phyloP scores from a whole-genome alignment of 2,888 invertebrate species.

The Opisthograptis luteolata region DNA sequence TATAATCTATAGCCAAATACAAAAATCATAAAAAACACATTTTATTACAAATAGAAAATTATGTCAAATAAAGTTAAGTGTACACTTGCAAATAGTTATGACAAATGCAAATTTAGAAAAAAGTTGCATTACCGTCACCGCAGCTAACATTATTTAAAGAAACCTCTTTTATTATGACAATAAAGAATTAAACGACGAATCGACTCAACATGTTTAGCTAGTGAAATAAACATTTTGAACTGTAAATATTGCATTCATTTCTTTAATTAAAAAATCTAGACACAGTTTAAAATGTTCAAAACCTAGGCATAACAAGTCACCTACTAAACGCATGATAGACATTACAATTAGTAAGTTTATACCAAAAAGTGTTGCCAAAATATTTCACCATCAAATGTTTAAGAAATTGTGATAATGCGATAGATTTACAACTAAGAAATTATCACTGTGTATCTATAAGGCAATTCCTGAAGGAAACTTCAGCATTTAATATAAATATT shows the following conservation, averaged over 20 bases:
- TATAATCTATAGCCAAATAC: conserved; percentile 6
- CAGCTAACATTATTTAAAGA: too few species aligned
- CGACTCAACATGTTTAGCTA: conserved; percentile 1
- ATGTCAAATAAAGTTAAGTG: conserved; percentile 13
- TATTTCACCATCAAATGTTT: conserved; percentile 7
- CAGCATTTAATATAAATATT: conserved; percentile 18
- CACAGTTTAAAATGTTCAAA: conserved; percentile 2
- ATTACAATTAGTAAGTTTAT: conserved; percentile 1
- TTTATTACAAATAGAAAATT: not conserved
- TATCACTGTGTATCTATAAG: conserved; percentile 36
- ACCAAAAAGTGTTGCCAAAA: conserved; percentile 6
- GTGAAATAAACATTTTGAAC: conserved; percentile 8
- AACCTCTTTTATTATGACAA: not conserved
- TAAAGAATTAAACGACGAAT: not conserved
- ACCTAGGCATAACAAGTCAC: too few species aligned
- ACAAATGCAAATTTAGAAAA: not conserved
- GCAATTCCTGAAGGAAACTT: conserved; percentile 36
- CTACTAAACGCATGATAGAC: too few species aligned
- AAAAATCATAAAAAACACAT: conserved; percentile 1
- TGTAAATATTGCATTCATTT: conserved; percentile 1
- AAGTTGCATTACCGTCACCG: too few species aligned
- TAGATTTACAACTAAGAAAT: conserved; percentile 29
- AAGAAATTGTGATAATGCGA: conserved; percentile 27
- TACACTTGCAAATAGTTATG: conserved; percentile 5
- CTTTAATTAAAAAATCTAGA: not conserved